Conservation (phyloP, 2,113 vertebrate species). For the Pagrus major region DNA sequence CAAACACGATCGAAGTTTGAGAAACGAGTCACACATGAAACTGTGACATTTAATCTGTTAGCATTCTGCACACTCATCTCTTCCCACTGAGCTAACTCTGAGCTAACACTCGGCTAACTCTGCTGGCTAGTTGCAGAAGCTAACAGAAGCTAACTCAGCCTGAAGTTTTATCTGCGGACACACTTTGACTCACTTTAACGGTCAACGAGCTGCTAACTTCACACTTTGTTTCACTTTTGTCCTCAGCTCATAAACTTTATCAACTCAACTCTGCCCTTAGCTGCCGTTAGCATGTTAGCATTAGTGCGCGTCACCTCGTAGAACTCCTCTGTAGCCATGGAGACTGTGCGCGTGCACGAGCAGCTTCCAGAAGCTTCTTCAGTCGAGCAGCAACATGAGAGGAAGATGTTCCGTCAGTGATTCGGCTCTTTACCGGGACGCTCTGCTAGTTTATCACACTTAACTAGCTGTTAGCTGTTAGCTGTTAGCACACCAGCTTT, state of each 20-base stretch:
- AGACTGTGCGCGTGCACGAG: slow-evolving; percentile 47
- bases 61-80: no score
- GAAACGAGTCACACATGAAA: no score
- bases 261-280: slow-evolving; percentile 31
- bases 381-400: slow-evolving; percentile 35
- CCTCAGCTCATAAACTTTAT: not conserved
- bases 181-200: not conserved
- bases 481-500: slow-evolving; percentile 25
- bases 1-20: no score
- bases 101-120: not conserved
- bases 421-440: fast-evolving
- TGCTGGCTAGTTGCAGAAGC: not conserved
- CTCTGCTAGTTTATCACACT: not conserved
- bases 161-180: not conserved
- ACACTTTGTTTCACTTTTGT: not conserved
- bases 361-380: slow-evolving; percentile 46
- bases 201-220: not conserved
- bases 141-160: not conserved
- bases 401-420: not conserved
- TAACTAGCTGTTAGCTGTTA: slow-evolving; percentile 40
- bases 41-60: not conserved
- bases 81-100: not conserved
- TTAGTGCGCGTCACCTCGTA: slow-evolving; percentile 78
- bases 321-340: slow-evolving; percentile 84
- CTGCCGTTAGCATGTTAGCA: slow-evolving; percentile 58